A percentile compares a stretch with the other conserved stretches of the same genome.
Evolutionary conservation across 2,888 invertebrate genomes (phyloP).

Genomic region (Ormyrus rosae): DNA sequence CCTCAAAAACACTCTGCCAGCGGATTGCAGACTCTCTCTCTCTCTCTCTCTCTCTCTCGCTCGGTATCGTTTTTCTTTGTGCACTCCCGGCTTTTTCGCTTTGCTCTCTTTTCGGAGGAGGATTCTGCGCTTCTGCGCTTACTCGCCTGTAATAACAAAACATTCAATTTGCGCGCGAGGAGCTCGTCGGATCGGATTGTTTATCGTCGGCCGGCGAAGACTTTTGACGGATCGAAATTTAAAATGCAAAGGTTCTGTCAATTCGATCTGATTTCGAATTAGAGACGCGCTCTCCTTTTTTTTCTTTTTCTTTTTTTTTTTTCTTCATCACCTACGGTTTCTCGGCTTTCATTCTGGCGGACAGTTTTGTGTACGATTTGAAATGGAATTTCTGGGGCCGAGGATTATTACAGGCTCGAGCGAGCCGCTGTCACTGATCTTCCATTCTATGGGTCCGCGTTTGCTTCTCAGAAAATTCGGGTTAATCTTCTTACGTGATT

Average conservation of each 20-base stretch:
- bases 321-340: not conserved
- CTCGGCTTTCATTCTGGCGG: not conserved
- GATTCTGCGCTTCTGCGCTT: conserved; percentile 45
- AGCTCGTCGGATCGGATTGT: not conserved
- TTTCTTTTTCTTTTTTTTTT: not conserved
- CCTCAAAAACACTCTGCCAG: conserved; percentile 48
- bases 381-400: conserved; percentile 17
- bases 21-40: conserved; percentile 10
- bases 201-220: not conserved
- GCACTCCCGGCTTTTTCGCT: not conserved
- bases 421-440: conserved; percentile 25
- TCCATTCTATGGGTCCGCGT: conserved; percentile 1
- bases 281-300: not conserved
- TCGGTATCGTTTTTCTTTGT: conserved; percentile 38
- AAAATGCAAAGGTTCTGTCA: not conserved
- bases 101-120: conserved; percentile 5
- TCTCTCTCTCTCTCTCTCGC: not conserved
- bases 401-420: conserved; percentile 9
- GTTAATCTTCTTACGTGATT: conserved; percentile 45
- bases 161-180: not conserved
- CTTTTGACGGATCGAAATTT: not conserved
- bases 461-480: conserved; percentile 24
- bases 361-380: conserved; percentile 19
- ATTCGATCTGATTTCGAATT: not conserved
- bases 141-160: conserved; percentile 23